A percentile compares a stretch with the other conserved stretches of the same genome.
These are phyloP conservation scores for Flabesymbios commensalis DNA, from an alignment of 2,888 invertebrate genomes.

Conservation along the genomic window DNA sequence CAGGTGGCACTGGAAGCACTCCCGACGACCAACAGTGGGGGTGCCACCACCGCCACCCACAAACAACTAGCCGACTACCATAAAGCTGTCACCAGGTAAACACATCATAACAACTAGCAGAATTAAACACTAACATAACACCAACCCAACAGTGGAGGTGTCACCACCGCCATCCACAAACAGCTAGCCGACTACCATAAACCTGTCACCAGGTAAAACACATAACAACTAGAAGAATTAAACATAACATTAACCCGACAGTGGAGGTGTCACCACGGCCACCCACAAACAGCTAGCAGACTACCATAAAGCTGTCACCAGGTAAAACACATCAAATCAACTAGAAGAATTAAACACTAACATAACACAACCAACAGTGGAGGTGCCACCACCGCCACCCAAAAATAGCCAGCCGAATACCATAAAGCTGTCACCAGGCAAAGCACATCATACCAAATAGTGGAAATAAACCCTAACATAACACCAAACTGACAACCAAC, in stretches of 20 bases:
- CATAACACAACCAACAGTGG: conserved; percentile 67
- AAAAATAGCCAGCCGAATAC: conserved; percentile 29
- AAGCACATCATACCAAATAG: too few species aligned
- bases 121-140: too few species aligned
- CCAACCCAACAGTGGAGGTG: conserved; percentile 72
- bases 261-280: conserved; percentile 33
- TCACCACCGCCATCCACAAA: conserved; percentile 77
- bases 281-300: conserved; percentile 29
- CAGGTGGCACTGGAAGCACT: conserved; percentile 75
- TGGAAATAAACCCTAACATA: too few species aligned
- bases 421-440: conserved; percentile 26
- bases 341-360: too few species aligned
- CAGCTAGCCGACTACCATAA: conserved; percentile 82
- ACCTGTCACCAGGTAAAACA: conserved; percentile 75
- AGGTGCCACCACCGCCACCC: conserved; percentile 34
- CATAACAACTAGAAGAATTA: too few species aligned
- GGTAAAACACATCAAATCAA: conserved; percentile 2
- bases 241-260: conserved; percentile 74
- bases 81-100: conserved; percentile 23
- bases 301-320: conserved; percentile 28
- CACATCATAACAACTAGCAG: too few species aligned
- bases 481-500: conserved; percentile 74
- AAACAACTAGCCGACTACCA: conserved; percentile 31
- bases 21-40: conserved; percentile 68
- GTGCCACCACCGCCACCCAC: conserved; percentile 35